Percentiles rank a stretch among this genome's conserved stretches.
Conservation (phyloP, 2,113 vertebrate species). For the Hippocampus mohnikei region DNA sequence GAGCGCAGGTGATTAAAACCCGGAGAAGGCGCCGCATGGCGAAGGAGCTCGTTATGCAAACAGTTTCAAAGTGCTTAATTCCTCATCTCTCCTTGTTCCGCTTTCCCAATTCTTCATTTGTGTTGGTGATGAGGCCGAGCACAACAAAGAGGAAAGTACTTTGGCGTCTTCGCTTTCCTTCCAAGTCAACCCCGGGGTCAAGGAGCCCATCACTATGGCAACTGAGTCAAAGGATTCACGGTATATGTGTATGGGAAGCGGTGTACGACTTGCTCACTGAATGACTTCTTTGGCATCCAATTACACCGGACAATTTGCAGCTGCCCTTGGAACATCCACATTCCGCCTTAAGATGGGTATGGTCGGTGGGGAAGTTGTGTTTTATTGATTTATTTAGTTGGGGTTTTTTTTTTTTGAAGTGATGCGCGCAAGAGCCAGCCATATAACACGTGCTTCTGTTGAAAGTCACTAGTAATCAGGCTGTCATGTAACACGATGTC, state of each 20-base stretch:
- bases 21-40: constrained; percentile 60
- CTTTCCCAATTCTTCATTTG: constrained; percentile 67
- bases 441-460: not conserved
- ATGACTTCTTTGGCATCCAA: constrained; percentile 57
- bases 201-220: constrained; percentile 70
- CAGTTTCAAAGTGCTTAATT: constrained; percentile 72
- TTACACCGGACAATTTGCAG: constrained; percentile 45
- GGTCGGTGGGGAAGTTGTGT: not conserved
- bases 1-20: constrained; percentile 78
- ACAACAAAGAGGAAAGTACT: constrained; percentile 41
- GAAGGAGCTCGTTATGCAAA: constrained; percentile 77
- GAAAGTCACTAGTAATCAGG: not conserved
- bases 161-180: constrained; percentile 39
- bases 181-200: constrained; percentile 60
- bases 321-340: constrained; percentile 52
- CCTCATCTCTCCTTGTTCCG: constrained; percentile 53
- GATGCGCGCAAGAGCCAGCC: not conserved
- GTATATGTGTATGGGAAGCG: constrained; percentile 39
- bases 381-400: too few species aligned
- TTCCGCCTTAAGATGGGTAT: constrained; percentile 20
- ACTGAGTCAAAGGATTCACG: constrained; percentile 53
- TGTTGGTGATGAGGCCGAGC: constrained; percentile 57
- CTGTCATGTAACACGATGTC: not conserved
- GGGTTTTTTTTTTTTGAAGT: not conserved
- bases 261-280: constrained; percentile 41